phyloP scores from a whole-genome alignment of 1,140 invertebrate genomes.

The Zaprionus taronus region DNA sequence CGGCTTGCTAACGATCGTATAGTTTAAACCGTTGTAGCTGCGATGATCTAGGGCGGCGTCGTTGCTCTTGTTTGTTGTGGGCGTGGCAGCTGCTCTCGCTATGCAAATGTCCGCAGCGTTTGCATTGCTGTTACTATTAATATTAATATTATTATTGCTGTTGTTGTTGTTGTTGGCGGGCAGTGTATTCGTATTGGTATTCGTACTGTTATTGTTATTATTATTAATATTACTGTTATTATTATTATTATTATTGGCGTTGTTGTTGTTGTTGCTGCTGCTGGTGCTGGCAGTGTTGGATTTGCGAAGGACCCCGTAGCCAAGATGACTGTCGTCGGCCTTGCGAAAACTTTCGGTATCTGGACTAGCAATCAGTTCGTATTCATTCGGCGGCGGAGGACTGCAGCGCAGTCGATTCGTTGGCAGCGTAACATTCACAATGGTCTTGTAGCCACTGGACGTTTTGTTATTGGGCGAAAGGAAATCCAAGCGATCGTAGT shows the following conservation, averaged over 20 bases:
- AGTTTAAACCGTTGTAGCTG: slow-evolving; percentile 90
- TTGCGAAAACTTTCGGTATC: slow-evolving; percentile 87
- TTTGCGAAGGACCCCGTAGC: slow-evolving; percentile 91
- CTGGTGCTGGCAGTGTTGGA: slow-evolving; percentile 75
- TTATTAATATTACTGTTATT: slow-evolving; percentile 22
- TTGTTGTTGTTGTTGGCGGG: slow-evolving; percentile 25
- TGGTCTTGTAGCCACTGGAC: slow-evolving; percentile 88
- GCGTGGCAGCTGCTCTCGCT: slow-evolving; percentile 19
- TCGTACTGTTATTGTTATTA: slow-evolving; percentile 13
- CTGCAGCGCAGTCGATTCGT: slow-evolving; percentile 53
- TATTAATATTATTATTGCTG: slow-evolving; percentile 32
- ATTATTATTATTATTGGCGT: slow-evolving; percentile 25
- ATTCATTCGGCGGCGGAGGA: slow-evolving; percentile 72
- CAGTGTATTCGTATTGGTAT: slow-evolving; percentile 16
- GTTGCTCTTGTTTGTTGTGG: slow-evolving; percentile 28
- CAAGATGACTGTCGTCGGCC: slow-evolving; percentile 91
- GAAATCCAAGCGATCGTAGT: slow-evolving; percentile 92
- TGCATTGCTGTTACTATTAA: slow-evolving; percentile 20
- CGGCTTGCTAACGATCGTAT: slow-evolving; percentile 92
- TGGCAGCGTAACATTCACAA: slow-evolving; percentile 86
- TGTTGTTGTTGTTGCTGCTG: slow-evolving; percentile 45
- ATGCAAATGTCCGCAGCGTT: slow-evolving; percentile 13
- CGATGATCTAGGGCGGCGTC: slow-evolving; percentile 85
- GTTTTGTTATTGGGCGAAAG: slow-evolving; percentile 90
- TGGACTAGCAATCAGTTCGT: slow-evolving; percentile 78